Base-by-base conservation (phyloP, 2,113 vertebrate genomes). In the Cephalopholis sonnerati region DNA sequence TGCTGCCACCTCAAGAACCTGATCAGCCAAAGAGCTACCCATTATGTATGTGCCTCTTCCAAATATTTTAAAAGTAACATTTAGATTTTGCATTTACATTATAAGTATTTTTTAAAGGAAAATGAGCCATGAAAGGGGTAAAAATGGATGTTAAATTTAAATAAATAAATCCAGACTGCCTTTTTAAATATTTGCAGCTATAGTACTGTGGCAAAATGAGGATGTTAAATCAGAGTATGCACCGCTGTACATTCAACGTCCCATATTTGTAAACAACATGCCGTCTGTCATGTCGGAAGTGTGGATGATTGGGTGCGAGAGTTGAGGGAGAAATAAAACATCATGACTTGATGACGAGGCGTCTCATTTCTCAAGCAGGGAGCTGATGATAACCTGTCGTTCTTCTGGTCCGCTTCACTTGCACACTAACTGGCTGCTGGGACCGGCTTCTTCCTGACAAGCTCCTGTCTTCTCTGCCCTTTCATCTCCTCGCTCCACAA, bases 401-500 rank as follows among this genome's bases (percentile, higher is more conserved):
- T 93, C 92, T 93, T 91, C 91, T 89, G 88, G 85, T 92, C 89
- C 73, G 91, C 86, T 93, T 84, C 92, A 93, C 90, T 90, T 91
- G 87, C 89, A 81, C 83, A 70, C 86, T 93, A 89, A 92, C 86
- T 87, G 91, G 81, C 90, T 86, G 90, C 91, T 85, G 87, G 79
- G 84, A 89, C 75, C 62, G 68, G 76, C 83, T 87, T 84, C 85
- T 81, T 88, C 77, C 88, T 94, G 93, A 95, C 94, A 94, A 87
- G 91, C 92, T 92, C 83, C 91, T 90, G 90, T 94, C 93, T 91
- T 84, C 86, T 74, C 72, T 91, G 83, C 89, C 89, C 92, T 95
- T 94, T 95, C 94, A 95, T 96, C 93, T 94, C 72, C 74, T 81
- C 70, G 58, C 89, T 85, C 86, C 90, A 94, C 94, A 95, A 94